Base-by-base conservation (phyloP, 2,113 vertebrate species). In the Grallaria varia region DNA sequence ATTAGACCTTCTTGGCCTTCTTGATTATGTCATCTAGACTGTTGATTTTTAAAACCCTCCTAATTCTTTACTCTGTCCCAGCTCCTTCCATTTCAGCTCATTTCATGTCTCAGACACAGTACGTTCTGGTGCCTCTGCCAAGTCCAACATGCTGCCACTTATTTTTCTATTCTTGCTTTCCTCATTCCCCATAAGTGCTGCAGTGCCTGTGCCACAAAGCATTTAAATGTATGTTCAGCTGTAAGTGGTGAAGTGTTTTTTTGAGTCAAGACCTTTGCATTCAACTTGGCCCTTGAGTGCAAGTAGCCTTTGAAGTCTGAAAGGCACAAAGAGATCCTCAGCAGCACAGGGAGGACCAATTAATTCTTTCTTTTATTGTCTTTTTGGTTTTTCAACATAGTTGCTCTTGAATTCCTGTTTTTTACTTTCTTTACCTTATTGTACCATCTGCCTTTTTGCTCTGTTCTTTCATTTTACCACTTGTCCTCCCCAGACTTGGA, bases 121-220 rank as follows among this genome's bases (percentile, higher is more conserved):
- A 25, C 6, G 0, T 93, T 95, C 72, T 52, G 28, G 50, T 74
- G 27, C 53, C 62, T 83, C 68, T 85, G 71, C 50, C 79, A 93
- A 62, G 37, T 49, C 63, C 67, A 55, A 63, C 56, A 28, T 63
- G 27, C 85, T 72, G 72, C 35, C 58, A 24, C 69, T 76, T 71
- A n/a, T 11, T 92, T 89, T 93, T 63, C 58, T 85, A 37, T 84
- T 88, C 53, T 55, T 86, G 40, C 72, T 94, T 94, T 80, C 50
- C 39, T 58, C 27, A 0, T 89, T 84, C 55, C 21, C 12, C 28
- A 55, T 27, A 44, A 83, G 74, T 4, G 0, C 58, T 66, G 55
- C 42, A 64, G 40, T 82, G 42, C 22, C 42, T 5, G 23, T 72
- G 55, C 63, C 40, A 45, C 55, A 88, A 60, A 90, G 42, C 89